phyloP scores from a whole-genome alignment of 2,888 invertebrate genomes.

The Tetheella fluctuosa region DNA sequence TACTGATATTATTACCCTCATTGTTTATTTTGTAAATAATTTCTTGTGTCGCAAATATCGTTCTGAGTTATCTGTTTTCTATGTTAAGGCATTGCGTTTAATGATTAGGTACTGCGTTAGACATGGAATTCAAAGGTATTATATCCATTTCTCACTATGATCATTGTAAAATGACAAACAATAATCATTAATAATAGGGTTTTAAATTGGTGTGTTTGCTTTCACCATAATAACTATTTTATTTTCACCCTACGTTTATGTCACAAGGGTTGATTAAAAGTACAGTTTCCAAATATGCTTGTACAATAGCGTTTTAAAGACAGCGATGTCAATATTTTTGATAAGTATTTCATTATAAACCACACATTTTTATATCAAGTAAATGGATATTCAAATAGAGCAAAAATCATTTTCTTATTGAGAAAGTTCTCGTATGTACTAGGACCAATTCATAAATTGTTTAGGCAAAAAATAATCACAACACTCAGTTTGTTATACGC shows the following conservation, averaged over 20 bases:
- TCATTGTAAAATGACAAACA: not conserved
- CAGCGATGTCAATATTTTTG: no score
- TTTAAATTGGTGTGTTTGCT: not conserved
- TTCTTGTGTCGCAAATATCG: slow-evolving; percentile 24
- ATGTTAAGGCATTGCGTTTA: slow-evolving; percentile 11
- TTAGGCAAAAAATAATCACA: not conserved
- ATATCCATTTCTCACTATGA: not conserved
- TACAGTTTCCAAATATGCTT: no score
- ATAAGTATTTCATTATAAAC: no score
- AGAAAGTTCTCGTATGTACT: no score
- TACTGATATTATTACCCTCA: slow-evolving; percentile 35
- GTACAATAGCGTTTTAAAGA: no score
- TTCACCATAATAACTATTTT: not conserved
- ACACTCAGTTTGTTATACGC: not conserved
- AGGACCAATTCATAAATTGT: no score
- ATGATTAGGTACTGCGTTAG: slow-evolving; percentile 11
- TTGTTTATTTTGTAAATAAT: slow-evolving; percentile 35
- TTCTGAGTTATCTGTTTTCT: slow-evolving; percentile 15
- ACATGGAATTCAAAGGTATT: not conserved
- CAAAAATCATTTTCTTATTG: no score
- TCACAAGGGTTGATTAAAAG: no score
- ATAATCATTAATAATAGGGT: not conserved
- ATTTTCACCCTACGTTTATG: no score
- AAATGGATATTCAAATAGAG: no score
- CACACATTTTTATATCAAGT: no score